Base-by-base conservation (phyloP, 1,140 invertebrate species). In the Cyrtorhinus lividipennis region DNA sequence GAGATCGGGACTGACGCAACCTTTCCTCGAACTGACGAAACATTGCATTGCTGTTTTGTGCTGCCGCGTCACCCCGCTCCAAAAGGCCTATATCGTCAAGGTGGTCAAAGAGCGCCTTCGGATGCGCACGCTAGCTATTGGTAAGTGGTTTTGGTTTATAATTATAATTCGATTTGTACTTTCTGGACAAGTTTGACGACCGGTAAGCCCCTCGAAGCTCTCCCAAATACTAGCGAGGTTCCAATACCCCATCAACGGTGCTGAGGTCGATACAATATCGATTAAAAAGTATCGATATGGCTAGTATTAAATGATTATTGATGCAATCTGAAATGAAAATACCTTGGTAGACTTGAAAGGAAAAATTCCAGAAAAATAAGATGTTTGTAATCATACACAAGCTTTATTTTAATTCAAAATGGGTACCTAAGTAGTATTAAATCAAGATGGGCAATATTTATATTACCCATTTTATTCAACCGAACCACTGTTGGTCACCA, bases 11-110 rank as follows among this genome's bases (percentile, higher is more conserved):
- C 80, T 97, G 44, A 86, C 87, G 59, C 78, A 82, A 68, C 84
- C 91, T 56, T 98, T 99, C 76, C 80, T 98, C 20, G 84, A 88
- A 66, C 78, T 99, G 24, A 90, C 94, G 5, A 80, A 86, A 63
- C 81, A 83, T 58, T 98, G 94, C 72, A 84, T 83, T 62, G 89
- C 94, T 62, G 95, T 99, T 64, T 81, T 99, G 22, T 98, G 95
- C 71, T 99, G 95, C 76, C 81, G 94, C 64, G 91, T 95, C 45
- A 98, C 95, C 24, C 96, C 97, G 2, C 80, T 97, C 62, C 96
- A 99, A 75, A 99, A 96, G 79, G 90, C 84, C 27, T 80, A 79
- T 64, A 83, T 87, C 63, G 84, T 88, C 1, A 78, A 79, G 65
- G 82, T 93, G 56, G 90, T 95, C 1, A 93, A 95, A 71, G 90